A percentile compares a stretch with the other conserved stretches of the same genome.
Conservation (phyloP, 37 sponge, comb jelly and placozoan species). For the Oscarella lobularis region DNA sequence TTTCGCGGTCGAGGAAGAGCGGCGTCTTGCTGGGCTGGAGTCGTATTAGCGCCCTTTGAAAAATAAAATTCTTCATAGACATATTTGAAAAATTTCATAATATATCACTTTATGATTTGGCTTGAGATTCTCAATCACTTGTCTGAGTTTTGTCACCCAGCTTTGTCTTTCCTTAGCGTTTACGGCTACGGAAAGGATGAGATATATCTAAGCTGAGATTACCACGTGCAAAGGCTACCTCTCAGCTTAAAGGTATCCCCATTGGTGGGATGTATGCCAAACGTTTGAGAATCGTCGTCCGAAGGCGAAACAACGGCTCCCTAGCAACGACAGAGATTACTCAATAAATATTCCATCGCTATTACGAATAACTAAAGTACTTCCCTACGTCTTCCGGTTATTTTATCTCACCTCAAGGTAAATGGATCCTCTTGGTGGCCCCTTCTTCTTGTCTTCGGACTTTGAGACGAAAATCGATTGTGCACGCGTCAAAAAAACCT, state of each 20-base stretch:
- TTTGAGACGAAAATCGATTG: slow-evolving; percentile 3
- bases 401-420: slow-evolving; percentile 23
- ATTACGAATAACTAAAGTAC: too few species aligned
- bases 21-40: too few species aligned
- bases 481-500: background rate
- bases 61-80: too few species aligned
- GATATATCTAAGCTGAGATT: background rate
- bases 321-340: too few species aligned
- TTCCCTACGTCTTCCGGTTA: too few species aligned
- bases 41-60: too few species aligned
- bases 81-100: too few species aligned
- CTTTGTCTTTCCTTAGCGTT: slow-evolving; percentile 60
- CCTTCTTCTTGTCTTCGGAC: slow-evolving; percentile 44
- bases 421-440: slow-evolving; percentile 55
- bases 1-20: too few species aligned
- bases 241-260: slow-evolving; percentile 51
- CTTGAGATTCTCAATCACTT: slow-evolving; percentile 27
- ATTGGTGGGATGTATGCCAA: slow-evolving; percentile 52
- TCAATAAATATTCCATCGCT: too few species aligned
- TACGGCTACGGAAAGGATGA: slow-evolving; percentile 7
- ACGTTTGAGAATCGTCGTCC: slow-evolving; percentile 80
- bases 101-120: too few species aligned
- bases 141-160: slow-evolving; percentile 56
- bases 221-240: background rate
- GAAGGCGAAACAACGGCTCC: slow-evolving; percentile 76